Percentiles rank a stretch among this genome's conserved stretches.
phyloP scores from a whole-genome alignment of 2,797 vertebrate genomes.

The Myotis myotis region DNA sequence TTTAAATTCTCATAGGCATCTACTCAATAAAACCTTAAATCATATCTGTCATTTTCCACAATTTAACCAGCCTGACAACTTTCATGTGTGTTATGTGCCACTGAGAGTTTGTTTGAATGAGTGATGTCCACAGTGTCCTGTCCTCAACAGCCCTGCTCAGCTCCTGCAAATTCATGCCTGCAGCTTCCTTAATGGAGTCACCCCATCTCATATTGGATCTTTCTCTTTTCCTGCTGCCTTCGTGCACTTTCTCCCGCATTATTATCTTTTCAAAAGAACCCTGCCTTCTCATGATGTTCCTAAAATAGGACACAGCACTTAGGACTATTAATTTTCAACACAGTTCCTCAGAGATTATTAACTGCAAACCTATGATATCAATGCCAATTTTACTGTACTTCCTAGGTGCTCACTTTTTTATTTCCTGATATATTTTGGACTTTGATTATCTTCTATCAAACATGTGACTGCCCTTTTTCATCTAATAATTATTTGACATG shows the following conservation, averaged over 20 bases:
- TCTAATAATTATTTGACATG: background rate
- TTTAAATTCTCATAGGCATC: background rate
- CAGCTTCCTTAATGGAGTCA: background rate
- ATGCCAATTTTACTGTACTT: background rate
- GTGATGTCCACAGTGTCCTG: background rate
- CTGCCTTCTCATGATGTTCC: background rate
- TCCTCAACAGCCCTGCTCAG: background rate
- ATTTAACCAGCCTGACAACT: background rate
- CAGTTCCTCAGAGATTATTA: background rate
- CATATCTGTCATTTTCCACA: background rate
- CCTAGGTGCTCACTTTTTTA: background rate
- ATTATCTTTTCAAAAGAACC: background rate
- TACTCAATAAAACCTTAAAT: background rate
- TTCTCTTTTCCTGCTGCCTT: background rate
- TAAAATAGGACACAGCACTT: background rate
- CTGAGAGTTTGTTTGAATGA: background rate
- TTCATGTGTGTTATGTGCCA: background rate
- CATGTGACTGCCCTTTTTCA: background rate
- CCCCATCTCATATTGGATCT: background rate
- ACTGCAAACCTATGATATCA: background rate
- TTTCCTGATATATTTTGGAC: background rate
- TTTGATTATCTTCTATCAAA: background rate
- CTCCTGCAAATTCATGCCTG: background rate
- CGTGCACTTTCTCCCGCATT: background rate
- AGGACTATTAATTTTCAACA: slow-evolving; percentile 10